These are phyloP conservation scores for Lasioglossum albipes DNA, from an alignment of 1,140 invertebrate species.

Conservation along the genomic window DNA sequence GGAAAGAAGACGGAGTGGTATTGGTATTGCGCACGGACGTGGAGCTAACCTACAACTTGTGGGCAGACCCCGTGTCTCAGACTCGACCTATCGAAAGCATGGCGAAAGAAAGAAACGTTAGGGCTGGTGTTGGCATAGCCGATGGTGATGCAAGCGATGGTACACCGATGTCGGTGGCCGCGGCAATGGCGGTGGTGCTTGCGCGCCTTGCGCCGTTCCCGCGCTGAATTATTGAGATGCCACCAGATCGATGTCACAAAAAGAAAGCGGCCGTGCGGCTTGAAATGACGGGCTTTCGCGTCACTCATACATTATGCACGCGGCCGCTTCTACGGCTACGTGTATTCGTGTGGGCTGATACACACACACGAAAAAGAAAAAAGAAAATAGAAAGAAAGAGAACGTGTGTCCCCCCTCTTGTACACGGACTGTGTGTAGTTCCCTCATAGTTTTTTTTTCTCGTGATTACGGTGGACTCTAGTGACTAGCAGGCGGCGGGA, in stretches of 20 bases:
- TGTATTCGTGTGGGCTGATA: conserved; percentile 63
- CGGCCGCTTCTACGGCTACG: conserved; percentile 70
- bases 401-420: conserved; percentile 18
- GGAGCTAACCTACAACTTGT: too few relatives aligned
- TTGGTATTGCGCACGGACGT: too few relatives aligned
- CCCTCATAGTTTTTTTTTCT: conserved; percentile 35
- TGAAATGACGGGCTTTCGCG: conserved; percentile 79
- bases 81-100: conserved; percentile 30
- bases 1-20: conserved; percentile 19
- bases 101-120: conserved; percentile 28
- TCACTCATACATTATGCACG: conserved; percentile 77
- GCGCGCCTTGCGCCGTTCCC: conserved; percentile 78
- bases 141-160: conserved; percentile 44
- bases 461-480: conserved; percentile 56
- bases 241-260: conserved; percentile 79
- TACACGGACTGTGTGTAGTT: conserved; percentile 14
- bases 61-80: too few relatives aligned
- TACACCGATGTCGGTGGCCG: conserved; percentile 43
- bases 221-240: conserved; percentile 79
- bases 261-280: conserved; percentile 75
- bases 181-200: conserved; percentile 43
- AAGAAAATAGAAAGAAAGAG: conserved; percentile 2
- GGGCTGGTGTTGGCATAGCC: conserved; percentile 16
- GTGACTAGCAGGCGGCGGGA: conserved; percentile 22
- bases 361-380: conserved; percentile 56